phyloP scores from a whole-genome alignment of 2,113 vertebrate genomes.

The Aldabrachelys gigantea region DNA sequence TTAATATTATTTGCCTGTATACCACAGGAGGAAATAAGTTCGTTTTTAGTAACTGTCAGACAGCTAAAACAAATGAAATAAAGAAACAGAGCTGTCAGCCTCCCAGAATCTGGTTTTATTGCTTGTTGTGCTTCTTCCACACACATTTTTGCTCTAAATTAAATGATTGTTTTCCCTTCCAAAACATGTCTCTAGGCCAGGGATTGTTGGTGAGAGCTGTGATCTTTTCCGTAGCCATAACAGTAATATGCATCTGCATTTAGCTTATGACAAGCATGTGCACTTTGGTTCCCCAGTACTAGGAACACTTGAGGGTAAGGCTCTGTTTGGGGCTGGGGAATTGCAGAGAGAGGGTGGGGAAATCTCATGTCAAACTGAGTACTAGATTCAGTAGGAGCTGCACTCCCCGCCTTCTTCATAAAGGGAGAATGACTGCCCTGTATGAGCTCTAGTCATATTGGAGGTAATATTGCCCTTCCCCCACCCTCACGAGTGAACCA shows the following conservation, averaged over 20 bases:
- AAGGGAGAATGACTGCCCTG: background rate
- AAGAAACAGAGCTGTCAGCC: background rate
- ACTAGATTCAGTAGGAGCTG: background rate
- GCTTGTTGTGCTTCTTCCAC: background rate
- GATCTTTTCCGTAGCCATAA: background rate
- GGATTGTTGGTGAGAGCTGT: background rate
- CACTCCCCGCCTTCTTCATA: background rate
- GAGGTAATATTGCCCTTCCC: background rate
- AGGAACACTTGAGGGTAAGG: background rate
- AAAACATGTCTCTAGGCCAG: background rate
- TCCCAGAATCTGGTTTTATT: background rate
- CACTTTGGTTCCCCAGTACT: background rate
- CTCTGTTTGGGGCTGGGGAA: background rate
- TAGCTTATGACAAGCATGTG: background rate
- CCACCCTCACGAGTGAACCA: background rate
- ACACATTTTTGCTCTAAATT: background rate
- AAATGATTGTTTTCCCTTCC: background rate
- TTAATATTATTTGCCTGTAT: background rate
- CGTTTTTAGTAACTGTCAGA: background rate
- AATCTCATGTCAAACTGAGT: background rate
- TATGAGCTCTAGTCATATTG: background rate
- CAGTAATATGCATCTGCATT: background rate
- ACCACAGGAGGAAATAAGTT: background rate
- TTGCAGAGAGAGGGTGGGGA: conserved; percentile 2
- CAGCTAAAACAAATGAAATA: background rate